phyloP scores from a whole-genome alignment of 2,797 vertebrate genomes.

The Tolypeutes matacus region DNA sequence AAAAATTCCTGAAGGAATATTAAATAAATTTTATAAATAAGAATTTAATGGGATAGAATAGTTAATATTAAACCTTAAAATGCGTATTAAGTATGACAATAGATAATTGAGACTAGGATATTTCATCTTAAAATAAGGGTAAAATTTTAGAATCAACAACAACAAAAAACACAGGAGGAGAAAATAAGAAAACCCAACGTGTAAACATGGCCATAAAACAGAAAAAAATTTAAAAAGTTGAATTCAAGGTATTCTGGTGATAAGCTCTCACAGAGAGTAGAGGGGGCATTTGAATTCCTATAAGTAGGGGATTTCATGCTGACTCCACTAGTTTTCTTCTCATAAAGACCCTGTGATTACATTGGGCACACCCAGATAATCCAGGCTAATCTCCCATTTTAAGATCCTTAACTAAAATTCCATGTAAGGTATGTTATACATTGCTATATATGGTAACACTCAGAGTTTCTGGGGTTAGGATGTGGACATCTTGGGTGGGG shows the following conservation, averaged over 20 bases:
- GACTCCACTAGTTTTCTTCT: not conserved
- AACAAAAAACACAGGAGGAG: not conserved
- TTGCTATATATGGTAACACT: not conserved
- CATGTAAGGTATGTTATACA: too few species aligned
- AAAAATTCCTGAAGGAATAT: not conserved
- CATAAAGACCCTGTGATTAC: not conserved
- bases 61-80: constrained; percentile 61
- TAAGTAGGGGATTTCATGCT: too few species aligned
- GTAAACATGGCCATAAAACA: not conserved
- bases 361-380: not conserved
- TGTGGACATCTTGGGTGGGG: not conserved
- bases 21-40: constrained; percentile 59
- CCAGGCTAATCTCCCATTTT: not conserved
- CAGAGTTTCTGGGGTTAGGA: not conserved
- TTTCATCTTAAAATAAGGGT: not conserved
- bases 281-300: too few species aligned
- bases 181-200: constrained; percentile 54
- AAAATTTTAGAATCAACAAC: not conserved
- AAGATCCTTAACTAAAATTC: not conserved
- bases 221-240: constrained; percentile 31
- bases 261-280: not conserved
- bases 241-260: constrained; percentile 31
- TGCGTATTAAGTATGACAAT: not conserved
- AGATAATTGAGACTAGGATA: constrained; percentile 45
- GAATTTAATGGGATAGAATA: constrained; percentile 7